Base-by-base conservation (phyloP, 1,140 invertebrate species). In the Planococcus citri region DNA sequence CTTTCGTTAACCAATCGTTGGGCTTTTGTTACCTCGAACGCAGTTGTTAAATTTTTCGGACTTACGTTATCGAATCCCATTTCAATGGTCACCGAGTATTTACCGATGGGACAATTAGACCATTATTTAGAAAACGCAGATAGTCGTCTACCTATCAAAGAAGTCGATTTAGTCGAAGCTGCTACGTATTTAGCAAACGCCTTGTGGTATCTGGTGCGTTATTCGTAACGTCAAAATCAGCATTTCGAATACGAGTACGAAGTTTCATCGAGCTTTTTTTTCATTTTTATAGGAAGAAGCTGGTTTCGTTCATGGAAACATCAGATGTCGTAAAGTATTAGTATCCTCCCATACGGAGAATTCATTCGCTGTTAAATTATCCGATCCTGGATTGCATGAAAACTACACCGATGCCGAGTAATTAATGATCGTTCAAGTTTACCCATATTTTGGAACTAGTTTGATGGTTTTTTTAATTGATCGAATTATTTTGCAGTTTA, bases 261-360 rank as follows among this genome's bases (percentile, higher is more conserved):
- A 51, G 38, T n/a, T 12, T 12, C 10, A 51, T n/a, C n/a, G 38
- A 51, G 29, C 29, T 33, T 33, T 58, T 58, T 6, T 58, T n/a
- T 58, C 17, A 14, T 3, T 73, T 73, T 77, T 77, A 9, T 72
- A 88, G 85, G 85, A 88, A 75, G 89, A 92, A 76, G 86, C 88
- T 72, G 83, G 84, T 29, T 82, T 92, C 33, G 84, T 90, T 61
- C 92, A 95, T 81, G 91, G 89, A n/a, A 87, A 86, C 72, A 88
- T 95, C 70, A 81, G 92, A 60, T 94, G 91, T 78, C 82, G 85
- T n/a, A 91, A 91, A 76, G 76, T 95, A 41, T 80, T 92, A 71
- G 87, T 95, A 12, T 82, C 84, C 69, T 77, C 80, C 22, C 86
- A 89, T 72, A 83, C 83, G 22, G 82, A 83, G 51, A 85, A 83